Base-by-base conservation (phyloP, 2,888 invertebrate genomes). In the Melikaiella ostensackeni region DNA sequence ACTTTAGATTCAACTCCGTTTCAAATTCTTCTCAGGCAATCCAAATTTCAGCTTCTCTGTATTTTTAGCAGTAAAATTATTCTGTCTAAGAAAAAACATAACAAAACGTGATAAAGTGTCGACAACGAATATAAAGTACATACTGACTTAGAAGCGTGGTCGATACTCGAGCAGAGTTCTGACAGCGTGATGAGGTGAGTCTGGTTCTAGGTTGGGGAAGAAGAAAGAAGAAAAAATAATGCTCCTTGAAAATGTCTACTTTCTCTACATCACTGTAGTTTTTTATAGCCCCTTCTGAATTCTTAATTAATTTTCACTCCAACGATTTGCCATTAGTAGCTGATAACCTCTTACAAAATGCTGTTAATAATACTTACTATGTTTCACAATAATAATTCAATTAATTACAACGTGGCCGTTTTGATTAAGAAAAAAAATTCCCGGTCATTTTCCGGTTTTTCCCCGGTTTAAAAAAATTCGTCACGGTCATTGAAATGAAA, bases 81-180 rank as follows among this genome's bases (percentile, higher is more conserved):
- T 42, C 30, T 35, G 7, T 11, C 2, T 50, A 21, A 74, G 35
- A 42, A 30, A 50, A 5, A 50, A 30, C n/a, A 70, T 9, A 70
- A 50, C 19, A 46, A 70, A 70, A 70, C 50, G 70, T 70, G 70
- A 70, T 46, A 33, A 70, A 70, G 70, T 70, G 70, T 50, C 30
- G 46, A 42, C 46, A 70, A 46, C 9, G 30, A 70, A 70, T 30
- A 30, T 50, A 70, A 70, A 70, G 70, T 70, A 70, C 46, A 70
- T 30, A 50, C 19, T n/a, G 50, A 70, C 50, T 46, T 70, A n/a
- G 19, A 50, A 70, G 4, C 19, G 50, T 50, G 70, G 70, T 70
- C 70, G 70, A 70, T 70, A 70, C 70, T 70, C n/a, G 30, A 46
- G 70, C 27, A 46, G 66, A 66, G 30, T 66, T 24, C 66, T 66